Conservation (phyloP, 2,113 vertebrate genomes). For the Arothron firmamentum region DNA sequence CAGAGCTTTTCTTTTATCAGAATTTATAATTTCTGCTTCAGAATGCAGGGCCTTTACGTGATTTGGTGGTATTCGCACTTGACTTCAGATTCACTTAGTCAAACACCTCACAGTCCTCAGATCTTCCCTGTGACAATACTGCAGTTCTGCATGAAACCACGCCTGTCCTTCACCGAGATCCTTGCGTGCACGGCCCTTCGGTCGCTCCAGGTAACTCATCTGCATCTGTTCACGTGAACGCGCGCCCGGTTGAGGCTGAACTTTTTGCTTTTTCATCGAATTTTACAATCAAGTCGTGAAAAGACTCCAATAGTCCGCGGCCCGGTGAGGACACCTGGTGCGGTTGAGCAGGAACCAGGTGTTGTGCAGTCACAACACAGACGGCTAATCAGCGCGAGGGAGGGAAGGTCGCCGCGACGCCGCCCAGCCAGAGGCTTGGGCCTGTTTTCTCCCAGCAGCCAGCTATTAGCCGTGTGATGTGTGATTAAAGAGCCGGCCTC, state of each 20-base stretch:
- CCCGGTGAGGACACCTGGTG: no score
- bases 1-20: no score
- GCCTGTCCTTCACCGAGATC: conserved; percentile 26
- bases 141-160: no score
- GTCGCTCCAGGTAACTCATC: conserved; percentile 20
- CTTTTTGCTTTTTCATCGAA: conserved; percentile 23
- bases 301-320: neutral
- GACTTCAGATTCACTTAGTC: no score
- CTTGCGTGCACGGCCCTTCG: conserved; percentile 31
- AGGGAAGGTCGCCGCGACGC: conserved; percentile 46
- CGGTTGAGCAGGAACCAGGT: conserved; percentile 48
- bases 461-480: conserved; percentile 44
- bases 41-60: no score
- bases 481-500: conserved; percentile 52
- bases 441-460: conserved; percentile 46
- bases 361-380: conserved; percentile 60
- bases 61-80: no score
- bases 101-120: no score
- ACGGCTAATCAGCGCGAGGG: conserved; percentile 32
- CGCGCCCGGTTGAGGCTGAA: conserved; percentile 11
- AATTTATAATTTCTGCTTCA: no score
- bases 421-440: conserved; percentile 28
- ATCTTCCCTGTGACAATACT: no score
- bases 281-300: conserved; percentile 1
- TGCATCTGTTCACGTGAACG: conserved; percentile 31